Conservation (phyloP, 2,113 vertebrate genomes). For the Erythrolamprus reginae region DNA sequence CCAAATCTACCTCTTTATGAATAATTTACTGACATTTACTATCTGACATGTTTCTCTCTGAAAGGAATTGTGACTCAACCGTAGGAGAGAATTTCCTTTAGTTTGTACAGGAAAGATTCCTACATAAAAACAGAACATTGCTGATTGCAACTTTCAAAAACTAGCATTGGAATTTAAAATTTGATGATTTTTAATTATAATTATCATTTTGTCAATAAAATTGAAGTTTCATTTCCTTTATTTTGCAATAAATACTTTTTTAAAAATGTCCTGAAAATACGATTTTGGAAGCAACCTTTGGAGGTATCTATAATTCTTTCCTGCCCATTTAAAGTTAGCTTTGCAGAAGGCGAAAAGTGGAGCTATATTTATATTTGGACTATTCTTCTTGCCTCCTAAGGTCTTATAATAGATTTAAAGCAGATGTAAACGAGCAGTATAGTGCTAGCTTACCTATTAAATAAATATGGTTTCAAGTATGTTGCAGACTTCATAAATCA, state of each 20-base stretch:
- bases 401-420: constrained; percentile 63
- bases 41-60: background rate
- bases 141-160: constrained; percentile 31
- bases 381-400: constrained; percentile 51
- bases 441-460: constrained; percentile 70
- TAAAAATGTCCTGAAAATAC: constrained; percentile 20
- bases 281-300: constrained; percentile 26
- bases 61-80: background rate
- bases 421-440: constrained; percentile 59
- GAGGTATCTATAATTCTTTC: constrained; percentile 13
- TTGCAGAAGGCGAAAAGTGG: constrained; percentile 58
- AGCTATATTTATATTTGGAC: constrained; percentile 57
- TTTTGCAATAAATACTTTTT: constrained; percentile 27
- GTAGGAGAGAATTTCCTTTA: background rate
- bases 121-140: background rate
- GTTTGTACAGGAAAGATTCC: background rate
- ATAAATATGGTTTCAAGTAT: constrained; percentile 67
- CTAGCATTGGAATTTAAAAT: constrained; percentile 12
- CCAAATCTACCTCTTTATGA: background rate
- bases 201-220: background rate
- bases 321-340: constrained; percentile 49
- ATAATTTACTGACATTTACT: background rate
- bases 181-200: background rate
- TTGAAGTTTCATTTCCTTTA: constrained; percentile 14
- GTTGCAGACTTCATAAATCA: constrained; percentile 67